These are phyloP conservation scores for Discoglossus pictus DNA, from an alignment of 2,797 vertebrate species.

Conservation along the genomic window DNA sequence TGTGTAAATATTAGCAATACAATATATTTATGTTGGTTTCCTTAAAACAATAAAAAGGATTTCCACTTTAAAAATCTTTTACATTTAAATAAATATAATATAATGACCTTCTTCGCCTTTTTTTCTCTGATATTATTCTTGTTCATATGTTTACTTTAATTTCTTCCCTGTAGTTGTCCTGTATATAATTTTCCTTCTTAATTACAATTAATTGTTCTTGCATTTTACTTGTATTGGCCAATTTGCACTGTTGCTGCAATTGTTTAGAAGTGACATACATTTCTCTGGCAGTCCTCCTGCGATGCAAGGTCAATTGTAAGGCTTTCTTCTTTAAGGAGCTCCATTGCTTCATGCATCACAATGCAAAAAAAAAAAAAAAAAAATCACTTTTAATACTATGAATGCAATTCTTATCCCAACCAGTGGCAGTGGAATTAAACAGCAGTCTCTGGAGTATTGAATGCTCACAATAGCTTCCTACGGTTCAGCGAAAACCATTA, in stretches of 20 bases:
- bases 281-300: constrained; percentile 40
- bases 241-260: constrained; percentile 50
- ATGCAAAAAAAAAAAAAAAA: constrained; percentile 54
- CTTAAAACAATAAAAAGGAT: too few relatives aligned
- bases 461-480: constrained; percentile 65
- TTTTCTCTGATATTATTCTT: not conserved
- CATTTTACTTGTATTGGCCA: constrained; percentile 24
- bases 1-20: too few relatives aligned
- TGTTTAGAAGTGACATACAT: constrained; percentile 40
- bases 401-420: constrained; percentile 64
- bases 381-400: constrained; percentile 59
- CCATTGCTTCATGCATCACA: constrained; percentile 52
- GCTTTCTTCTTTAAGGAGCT: constrained; percentile 53
- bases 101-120: too few relatives aligned
- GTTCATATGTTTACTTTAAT: constrained; percentile 30
- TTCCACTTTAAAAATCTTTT: too few relatives aligned
- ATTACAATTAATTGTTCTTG: constrained; percentile 41
- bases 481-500: constrained; percentile 64
- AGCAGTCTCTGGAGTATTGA: constrained; percentile 59
- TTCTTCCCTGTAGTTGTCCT: constrained; percentile 26
- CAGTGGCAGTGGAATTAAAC: constrained; percentile 60
- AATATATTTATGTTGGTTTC: too few relatives aligned
- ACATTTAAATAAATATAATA: too few relatives aligned
- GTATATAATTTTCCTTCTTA: constrained; percentile 1
- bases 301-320: constrained; percentile 53